Evolutionary conservation across 2,797 vertebrate species (phyloP).

Genomic region (Tenualosa thibaudeaui): DNA sequence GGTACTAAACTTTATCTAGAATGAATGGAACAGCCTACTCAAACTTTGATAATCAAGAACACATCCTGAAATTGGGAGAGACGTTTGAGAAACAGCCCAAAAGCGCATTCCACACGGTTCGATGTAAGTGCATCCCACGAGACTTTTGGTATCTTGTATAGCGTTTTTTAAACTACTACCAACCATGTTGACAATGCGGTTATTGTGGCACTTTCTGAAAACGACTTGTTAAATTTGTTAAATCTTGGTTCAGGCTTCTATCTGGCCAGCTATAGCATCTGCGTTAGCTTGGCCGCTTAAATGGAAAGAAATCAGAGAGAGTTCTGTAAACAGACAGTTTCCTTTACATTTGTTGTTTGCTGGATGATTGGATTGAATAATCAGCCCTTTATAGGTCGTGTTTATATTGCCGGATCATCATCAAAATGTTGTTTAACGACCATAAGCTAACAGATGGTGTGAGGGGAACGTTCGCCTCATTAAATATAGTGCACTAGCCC

Average conservation of each 20-base stretch:
- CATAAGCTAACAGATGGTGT: conserved; percentile 15
- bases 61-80: conserved; percentile 88
- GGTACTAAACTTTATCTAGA: conserved; percentile 57
- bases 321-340: not conserved
- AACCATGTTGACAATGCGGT: not conserved
- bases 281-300: not conserved
- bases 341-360: not conserved
- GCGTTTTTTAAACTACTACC: not conserved
- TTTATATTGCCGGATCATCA: not conserved
- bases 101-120: conserved; percentile 92
- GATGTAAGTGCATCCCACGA: conserved; percentile 82
- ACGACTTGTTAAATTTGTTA: not conserved
- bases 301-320: not conserved
- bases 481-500: not conserved
- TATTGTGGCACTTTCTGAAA: not conserved
- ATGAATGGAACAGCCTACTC: conserved; percentile 86
- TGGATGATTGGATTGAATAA: not conserved
- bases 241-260: not conserved
- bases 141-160: not conserved
- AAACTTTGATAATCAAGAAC: conserved; percentile 86
- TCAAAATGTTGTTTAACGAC: conserved; percentile 10
- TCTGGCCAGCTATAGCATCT: not conserved
- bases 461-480: not conserved
- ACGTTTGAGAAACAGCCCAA: conserved; percentile 92
- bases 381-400: not conserved